Evolutionary conservation across 2,113 vertebrate genomes (phyloP).

Genomic region (Acanthochromis polyacanthus): DNA sequence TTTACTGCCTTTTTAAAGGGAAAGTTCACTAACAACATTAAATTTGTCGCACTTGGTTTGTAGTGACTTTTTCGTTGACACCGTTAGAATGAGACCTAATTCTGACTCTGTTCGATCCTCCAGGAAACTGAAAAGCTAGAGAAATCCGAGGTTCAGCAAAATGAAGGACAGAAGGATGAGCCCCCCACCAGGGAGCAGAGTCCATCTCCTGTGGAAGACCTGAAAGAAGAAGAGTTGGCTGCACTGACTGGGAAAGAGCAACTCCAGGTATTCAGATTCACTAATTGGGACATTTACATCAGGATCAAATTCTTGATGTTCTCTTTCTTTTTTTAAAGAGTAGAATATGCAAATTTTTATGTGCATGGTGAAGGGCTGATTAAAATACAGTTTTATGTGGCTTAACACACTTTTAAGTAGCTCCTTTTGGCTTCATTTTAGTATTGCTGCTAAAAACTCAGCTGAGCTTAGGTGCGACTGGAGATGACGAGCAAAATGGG

Average conservation of each 20-base stretch:
- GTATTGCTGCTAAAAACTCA: slow-evolving; percentile 8
- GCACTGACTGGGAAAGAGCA: slow-evolving; percentile 80
- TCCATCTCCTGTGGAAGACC: slow-evolving; percentile 53
- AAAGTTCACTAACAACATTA: slow-evolving; percentile 17
- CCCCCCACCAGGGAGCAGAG: slow-evolving; percentile 28
- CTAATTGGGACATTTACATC: not conserved
- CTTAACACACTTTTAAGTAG: not conserved
- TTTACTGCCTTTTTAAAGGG: slow-evolving; percentile 44
- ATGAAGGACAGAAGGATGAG: slow-evolving; percentile 30
- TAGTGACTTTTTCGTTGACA: not conserved
- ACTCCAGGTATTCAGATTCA: slow-evolving; percentile 75
- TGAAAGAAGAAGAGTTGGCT: slow-evolving; percentile 64
- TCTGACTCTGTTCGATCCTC: not conserved
- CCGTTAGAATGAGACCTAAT: not conserved
- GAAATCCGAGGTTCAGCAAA: slow-evolving; percentile 38
- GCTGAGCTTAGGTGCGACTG: not conserved
- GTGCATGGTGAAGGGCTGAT: not conserved
- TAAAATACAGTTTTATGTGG: not conserved
- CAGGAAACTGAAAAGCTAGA: slow-evolving; percentile 59
- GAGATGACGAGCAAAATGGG: not conserved
- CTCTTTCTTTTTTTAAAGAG: not conserved
- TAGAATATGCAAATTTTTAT: not conserved
- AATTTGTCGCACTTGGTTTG: not conserved
- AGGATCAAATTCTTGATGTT: too few species aligned
- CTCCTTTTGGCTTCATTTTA: not conserved